phyloP scores from a whole-genome alignment of 2,888 invertebrate species.

The Agrochola litura region DNA sequence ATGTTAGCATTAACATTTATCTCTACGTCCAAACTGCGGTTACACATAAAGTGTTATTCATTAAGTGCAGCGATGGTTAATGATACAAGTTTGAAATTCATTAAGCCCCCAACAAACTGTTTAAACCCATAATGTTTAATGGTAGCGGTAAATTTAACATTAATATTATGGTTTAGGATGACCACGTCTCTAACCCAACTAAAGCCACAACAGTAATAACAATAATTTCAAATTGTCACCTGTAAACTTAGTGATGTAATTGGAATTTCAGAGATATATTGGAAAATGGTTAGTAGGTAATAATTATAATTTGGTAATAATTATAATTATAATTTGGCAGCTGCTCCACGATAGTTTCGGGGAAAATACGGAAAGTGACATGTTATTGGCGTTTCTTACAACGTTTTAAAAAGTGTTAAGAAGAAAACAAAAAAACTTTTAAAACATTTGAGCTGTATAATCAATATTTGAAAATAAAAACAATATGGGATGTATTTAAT shows the following conservation, averaged over 20 bases:
- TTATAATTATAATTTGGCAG: neutral
- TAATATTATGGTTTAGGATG: slow-evolving; percentile 81
- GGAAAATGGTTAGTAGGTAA: neutral
- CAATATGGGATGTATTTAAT: neutral
- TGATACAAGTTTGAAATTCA: slow-evolving; percentile 86
- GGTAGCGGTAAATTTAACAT: slow-evolving; percentile 82
- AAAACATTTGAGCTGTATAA: neutral
- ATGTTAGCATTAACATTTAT: slow-evolving; percentile 43
- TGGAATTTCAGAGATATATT: slow-evolving; percentile 28
- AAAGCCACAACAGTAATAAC: slow-evolving; percentile 66
- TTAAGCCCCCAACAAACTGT: slow-evolving; percentile 82
- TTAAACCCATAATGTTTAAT: slow-evolving; percentile 82
- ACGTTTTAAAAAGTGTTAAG: neutral
- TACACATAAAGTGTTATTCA: slow-evolving; percentile 76
- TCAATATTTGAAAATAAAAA: neutral
- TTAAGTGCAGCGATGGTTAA: slow-evolving; percentile 81
- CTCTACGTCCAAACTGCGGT: slow-evolving; percentile 55
- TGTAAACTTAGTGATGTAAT: slow-evolving; percentile 47
- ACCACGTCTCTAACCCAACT: slow-evolving; percentile 69
- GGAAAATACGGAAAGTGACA: too few relatives aligned
- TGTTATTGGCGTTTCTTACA: neutral
- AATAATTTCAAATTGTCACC: slow-evolving; percentile 67
- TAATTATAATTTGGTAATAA: neutral
- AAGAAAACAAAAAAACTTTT: neutral
- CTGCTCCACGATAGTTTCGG: neutral